Conservation (phyloP, 2,797 vertebrate genomes). For the Enteromius mattozi region DNA sequence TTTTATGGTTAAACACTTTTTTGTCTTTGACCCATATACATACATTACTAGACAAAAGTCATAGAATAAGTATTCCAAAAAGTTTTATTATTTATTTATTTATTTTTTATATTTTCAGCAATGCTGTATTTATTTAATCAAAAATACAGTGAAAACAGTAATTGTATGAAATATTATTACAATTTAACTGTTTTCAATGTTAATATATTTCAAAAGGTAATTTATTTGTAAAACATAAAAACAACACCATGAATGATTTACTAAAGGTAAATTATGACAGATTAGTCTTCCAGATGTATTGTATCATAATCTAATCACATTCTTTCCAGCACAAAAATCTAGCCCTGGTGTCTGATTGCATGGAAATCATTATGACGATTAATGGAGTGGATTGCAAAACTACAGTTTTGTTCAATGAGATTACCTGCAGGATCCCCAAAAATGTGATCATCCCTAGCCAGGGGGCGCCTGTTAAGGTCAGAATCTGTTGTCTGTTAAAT, state of each 20-base stretch:
- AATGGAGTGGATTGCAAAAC: constrained; percentile 84
- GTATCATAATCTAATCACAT: neutral
- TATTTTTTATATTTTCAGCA: neutral
- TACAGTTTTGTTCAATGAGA: constrained; percentile 86
- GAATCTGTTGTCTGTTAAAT: constrained; percentile 8
- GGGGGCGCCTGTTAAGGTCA: constrained; percentile 84
- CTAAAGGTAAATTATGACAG: neutral
- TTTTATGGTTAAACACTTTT: too few relatives aligned
- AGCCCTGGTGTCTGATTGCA: constrained; percentile 82
- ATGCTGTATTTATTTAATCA: neutral
- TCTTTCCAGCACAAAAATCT: constrained; percentile 84
- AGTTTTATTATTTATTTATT: too few relatives aligned
- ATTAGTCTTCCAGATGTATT: neutral
- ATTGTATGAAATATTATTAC: too few relatives aligned
- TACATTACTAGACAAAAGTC: neutral
- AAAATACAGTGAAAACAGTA: neutral
- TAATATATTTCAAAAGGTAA: neutral
- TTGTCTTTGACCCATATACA: neutral
- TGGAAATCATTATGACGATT: constrained; percentile 88
- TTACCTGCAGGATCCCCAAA: constrained; percentile 87
- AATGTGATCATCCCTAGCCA: constrained; percentile 78
- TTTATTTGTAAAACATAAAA: neutral
- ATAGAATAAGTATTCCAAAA: neutral
- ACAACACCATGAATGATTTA: neutral
- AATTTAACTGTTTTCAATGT: neutral